A percentile compares a stretch with the other conserved stretches of the same genome.
Evolutionary conservation across 1,140 invertebrate genomes (phyloP).

Genomic region (Zaprionus taronus): DNA sequence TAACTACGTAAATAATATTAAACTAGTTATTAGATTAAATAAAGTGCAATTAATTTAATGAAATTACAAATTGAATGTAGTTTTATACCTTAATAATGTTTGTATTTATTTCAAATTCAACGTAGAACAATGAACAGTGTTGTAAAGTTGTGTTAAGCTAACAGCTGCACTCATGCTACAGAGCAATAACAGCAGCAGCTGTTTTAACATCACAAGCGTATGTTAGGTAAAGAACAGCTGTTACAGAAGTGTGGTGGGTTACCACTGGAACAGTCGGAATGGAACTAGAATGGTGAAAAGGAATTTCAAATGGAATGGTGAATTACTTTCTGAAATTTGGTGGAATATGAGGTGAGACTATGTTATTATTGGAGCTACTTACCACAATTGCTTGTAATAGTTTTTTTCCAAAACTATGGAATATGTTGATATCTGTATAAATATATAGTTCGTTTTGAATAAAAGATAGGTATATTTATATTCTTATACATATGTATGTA

Average conservation of each 20-base stretch:
- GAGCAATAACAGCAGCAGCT: conserved; percentile 1
- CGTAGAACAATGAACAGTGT: conserved; percentile 1
- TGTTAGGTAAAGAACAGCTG: conserved; percentile 2
- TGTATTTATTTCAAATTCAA: background rate
- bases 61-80: conserved; percentile 1
- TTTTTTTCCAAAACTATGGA: too few relatives aligned
- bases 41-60: conserved; percentile 63
- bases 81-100: background rate
- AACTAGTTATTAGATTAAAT: conserved; percentile 44
- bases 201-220: background rate
- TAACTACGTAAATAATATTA: conserved; percentile 40
- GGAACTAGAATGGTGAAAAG: background rate
- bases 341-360: too few relatives aligned
- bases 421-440: too few relatives aligned
- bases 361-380: too few relatives aligned
- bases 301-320: conserved; percentile 5
- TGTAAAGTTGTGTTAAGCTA: background rate
- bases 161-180: background rate
- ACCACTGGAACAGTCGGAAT: background rate
- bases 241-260: background rate
- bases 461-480: too few relatives aligned
- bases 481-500: too few relatives aligned
- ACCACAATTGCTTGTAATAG: too few relatives aligned
- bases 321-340: background rate
- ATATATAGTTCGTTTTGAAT: too few relatives aligned